Conservation (phyloP, 1,140 invertebrate species). For the Caenorhabditis brenneri region DNA sequence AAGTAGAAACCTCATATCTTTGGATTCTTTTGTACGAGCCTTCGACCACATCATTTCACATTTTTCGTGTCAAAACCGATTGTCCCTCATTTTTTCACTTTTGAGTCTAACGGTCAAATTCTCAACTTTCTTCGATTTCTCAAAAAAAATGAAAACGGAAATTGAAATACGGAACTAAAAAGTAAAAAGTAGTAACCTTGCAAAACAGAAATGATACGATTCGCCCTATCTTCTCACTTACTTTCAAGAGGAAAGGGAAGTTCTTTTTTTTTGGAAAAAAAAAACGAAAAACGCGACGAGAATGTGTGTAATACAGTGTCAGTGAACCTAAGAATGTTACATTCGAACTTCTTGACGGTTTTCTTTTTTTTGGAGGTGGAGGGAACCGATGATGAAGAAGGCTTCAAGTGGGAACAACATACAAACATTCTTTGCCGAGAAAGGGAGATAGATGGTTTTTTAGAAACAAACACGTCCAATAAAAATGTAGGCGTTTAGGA, state of each 20-base stretch:
- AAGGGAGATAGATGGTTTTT: neutral
- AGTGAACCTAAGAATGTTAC: neutral
- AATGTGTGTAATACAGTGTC: neutral
- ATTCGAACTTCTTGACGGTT: neutral
- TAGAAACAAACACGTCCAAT: conserved; percentile 36
- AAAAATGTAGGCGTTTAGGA: conserved; percentile 29
- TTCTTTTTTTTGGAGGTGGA: neutral
- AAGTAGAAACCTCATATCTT: too few species aligned
- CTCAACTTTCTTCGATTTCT: too few species aligned
- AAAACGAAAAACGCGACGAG: neutral
- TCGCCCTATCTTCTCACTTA: neutral
- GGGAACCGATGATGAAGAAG: neutral
- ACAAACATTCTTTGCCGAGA: neutral
- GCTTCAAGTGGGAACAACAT: conserved; percentile 23
- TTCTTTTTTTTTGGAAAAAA: neutral
- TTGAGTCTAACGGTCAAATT: too few species aligned
- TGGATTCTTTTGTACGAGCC: too few species aligned
- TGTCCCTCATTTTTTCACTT: too few species aligned
- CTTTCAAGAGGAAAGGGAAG: neutral
- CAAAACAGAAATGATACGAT: neutral
- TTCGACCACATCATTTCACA: too few species aligned
- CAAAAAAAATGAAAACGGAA: neutral
- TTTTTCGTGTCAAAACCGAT: too few species aligned
- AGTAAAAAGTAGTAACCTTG: neutral
- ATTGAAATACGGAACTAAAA: conserved; percentile 10